A percentile compares a stretch with the other conserved stretches of the same genome.
These are phyloP conservation scores for Solenopsis fugax DNA, from an alignment of 1,140 invertebrate species.

Conservation along the genomic window DNA sequence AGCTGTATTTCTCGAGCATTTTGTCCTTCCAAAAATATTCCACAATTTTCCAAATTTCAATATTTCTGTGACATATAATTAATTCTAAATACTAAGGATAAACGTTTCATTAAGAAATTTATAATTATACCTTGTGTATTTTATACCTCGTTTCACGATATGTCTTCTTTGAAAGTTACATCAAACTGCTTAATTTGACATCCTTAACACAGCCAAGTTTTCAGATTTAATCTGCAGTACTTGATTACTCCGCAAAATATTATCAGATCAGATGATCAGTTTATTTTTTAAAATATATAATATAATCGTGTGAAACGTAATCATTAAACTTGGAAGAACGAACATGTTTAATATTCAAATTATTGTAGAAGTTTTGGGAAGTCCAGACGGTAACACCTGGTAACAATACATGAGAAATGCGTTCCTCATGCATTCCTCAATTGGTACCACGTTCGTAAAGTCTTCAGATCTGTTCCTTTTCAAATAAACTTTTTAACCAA, in stretches of 20 bases:
- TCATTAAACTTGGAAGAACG: neutral
- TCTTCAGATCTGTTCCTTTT: no score
- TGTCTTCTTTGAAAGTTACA: neutral
- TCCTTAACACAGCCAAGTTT: neutral
- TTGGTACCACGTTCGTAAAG: neutral
- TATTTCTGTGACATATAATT: neutral
- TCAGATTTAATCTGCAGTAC: neutral
- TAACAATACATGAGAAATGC: no score
- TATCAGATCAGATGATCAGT: neutral
- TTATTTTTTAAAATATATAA: neutral
- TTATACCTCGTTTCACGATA: neutral
- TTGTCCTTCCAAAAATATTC: no score
- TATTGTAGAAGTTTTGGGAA: neutral
- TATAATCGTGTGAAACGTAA: neutral
- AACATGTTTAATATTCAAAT: neutral
- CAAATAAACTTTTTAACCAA: no score
- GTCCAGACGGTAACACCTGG: neutral
- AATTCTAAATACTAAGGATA: neutral
- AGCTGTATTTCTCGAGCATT: slow-evolving; percentile 14
- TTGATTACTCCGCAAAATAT: neutral
- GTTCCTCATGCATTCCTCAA: no score
- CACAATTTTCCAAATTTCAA: neutral
- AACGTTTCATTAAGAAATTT: neutral
- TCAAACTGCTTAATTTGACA: neutral
- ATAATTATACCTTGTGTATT: neutral